These are phyloP conservation scores for Muraenolepis orangiensis DNA, from an alignment of 2,797 vertebrate genomes.

Conservation along the genomic window DNA sequence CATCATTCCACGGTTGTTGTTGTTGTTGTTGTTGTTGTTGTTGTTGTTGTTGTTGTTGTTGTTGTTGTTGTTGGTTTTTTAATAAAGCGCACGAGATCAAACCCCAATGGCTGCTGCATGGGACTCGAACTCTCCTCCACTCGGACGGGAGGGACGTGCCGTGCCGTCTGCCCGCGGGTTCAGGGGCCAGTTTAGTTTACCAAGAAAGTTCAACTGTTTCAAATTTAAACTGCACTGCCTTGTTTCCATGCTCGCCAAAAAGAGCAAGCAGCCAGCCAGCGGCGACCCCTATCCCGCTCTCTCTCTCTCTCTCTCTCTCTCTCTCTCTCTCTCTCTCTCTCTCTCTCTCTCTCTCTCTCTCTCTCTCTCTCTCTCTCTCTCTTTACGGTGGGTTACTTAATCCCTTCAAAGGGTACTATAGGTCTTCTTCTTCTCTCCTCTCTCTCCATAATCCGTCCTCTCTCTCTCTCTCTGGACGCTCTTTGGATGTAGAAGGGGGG, in stretches of 20 bases:
- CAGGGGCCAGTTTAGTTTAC: constrained; percentile 73
- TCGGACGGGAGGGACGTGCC: too few species aligned
- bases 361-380: too few species aligned
- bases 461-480: too few species aligned
- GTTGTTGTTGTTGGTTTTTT: background rate
- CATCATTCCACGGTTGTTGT: background rate
- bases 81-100: background rate
- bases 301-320: too few species aligned
- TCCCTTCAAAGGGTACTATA: constrained; percentile 72
- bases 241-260: background rate
- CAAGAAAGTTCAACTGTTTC: constrained; percentile 70
- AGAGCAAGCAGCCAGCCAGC: too few species aligned
- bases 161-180: constrained; percentile 56
- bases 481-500: constrained; percentile 50
- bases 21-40: background rate
- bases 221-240: constrained; percentile 53
- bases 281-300: constrained; percentile 51
- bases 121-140: too few species aligned
- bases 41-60: background rate
- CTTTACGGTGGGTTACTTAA: constrained; percentile 61
- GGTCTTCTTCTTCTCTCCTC: constrained; percentile 59
- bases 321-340: too few species aligned
- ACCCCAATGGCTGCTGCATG: too few species aligned
- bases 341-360: too few species aligned
- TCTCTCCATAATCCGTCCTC: constrained; percentile 72